Percentiles rank a stretch among this genome's conserved stretches.
phyloP scores from a whole-genome alignment of 2,888 invertebrate genomes.

The Ecdyonurus torrentis region DNA sequence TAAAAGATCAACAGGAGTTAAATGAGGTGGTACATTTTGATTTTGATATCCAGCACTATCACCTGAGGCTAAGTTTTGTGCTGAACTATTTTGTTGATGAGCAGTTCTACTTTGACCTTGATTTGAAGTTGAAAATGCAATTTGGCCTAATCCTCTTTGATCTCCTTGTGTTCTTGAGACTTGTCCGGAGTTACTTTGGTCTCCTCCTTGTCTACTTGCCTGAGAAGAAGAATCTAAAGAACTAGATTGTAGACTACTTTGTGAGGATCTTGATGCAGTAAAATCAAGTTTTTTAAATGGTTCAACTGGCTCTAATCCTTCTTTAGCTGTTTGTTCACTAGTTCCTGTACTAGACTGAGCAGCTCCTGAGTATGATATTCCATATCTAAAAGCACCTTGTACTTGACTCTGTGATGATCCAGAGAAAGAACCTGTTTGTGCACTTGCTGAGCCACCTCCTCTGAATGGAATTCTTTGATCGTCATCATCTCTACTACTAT shows the following conservation, averaged over 20 bases:
- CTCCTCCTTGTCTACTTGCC: neutral
- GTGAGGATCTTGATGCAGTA: neutral
- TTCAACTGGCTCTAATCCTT: neutral
- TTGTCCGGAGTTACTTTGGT: neutral
- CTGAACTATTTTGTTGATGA: neutral
- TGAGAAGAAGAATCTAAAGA: neutral
- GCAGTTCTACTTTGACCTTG: neutral
- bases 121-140: neutral
- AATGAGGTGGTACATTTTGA: neutral
- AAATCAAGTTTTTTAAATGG: slow-evolving; percentile 6
- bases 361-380: slow-evolving; percentile 59
- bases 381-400: slow-evolving; percentile 62
- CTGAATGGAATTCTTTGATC: slow-evolving; percentile 39
- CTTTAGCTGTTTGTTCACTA: neutral
- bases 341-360: slow-evolving; percentile 64
- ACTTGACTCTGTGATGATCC: slow-evolving; percentile 73
- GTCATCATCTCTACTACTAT: slow-evolving; percentile 36
- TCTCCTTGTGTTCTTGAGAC: too few relatives aligned
- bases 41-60: neutral
- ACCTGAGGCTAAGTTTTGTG: neutral
- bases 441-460: slow-evolving; percentile 61
- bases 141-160: neutral
- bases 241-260: neutral
- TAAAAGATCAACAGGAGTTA: neutral
- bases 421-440: slow-evolving; percentile 54